phyloP scores from a whole-genome alignment of 2,888 invertebrate species.

The Leptopilina myrica region DNA sequence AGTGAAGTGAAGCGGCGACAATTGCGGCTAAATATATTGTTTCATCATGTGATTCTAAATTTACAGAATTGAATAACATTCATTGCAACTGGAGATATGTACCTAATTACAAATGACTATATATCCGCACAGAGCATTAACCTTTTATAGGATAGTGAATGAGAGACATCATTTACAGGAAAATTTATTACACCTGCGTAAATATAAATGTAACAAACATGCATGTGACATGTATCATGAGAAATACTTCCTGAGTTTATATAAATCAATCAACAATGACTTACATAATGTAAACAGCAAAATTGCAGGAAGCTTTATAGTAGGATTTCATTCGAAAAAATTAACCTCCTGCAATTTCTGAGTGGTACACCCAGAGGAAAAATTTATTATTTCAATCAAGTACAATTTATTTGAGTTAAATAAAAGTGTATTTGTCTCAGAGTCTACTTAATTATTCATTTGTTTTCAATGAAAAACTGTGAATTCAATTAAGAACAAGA shows the following conservation, averaged over 20 bases:
- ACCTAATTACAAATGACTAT: too few relatives aligned
- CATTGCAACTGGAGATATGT: too few relatives aligned
- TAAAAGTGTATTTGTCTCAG: too few relatives aligned
- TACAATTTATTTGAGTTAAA: too few relatives aligned
- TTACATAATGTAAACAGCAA: conserved; percentile 6
- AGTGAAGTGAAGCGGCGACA: too few relatives aligned
- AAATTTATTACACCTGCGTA: conserved; percentile 16
- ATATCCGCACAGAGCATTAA: not conserved
- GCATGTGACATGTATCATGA: conserved; percentile 1
- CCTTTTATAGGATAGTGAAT: not conserved
- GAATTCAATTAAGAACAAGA: not conserved
- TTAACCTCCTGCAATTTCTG: not conserved
- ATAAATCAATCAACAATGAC: conserved; percentile 20
- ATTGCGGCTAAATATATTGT: too few relatives aligned
- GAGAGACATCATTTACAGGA: not conserved
- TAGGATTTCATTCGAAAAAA: conserved; percentile 1
- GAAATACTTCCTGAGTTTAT: conserved; percentile 35
- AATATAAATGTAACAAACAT: not conserved
- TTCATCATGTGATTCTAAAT: too few relatives aligned
- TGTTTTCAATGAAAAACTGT: not conserved
- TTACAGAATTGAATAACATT: too few relatives aligned
- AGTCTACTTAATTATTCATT: too few relatives aligned
- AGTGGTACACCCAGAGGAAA: too few relatives aligned
- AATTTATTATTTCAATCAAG: too few relatives aligned
- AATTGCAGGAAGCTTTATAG: conserved; percentile 12